Conservation (phyloP, 2,888 invertebrate species). For the Himalopsyche japonica region DNA sequence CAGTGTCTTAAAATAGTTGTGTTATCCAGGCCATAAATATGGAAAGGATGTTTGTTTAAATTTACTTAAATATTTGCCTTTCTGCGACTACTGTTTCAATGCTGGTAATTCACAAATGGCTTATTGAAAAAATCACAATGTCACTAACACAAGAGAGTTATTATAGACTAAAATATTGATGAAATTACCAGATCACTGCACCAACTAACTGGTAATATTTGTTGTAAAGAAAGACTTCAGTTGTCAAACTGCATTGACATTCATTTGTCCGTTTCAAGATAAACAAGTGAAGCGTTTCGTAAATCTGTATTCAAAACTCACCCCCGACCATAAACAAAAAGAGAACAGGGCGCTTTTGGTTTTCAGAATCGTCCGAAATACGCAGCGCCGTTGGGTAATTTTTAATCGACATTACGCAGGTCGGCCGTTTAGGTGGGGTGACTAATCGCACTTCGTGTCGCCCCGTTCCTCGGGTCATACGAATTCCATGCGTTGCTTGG, state of each 20-base stretch:
- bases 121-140: no score
- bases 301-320: not conserved
- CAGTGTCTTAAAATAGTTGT: no score
- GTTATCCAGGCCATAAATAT: no score
- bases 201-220: no score
- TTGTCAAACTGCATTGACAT: not conserved
- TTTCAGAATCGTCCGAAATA: not conserved
- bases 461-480: conserved; percentile 64
- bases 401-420: not conserved
- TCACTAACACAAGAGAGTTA: no score
- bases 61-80: no score
- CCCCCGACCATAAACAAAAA: not conserved
- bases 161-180: no score
- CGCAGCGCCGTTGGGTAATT: not conserved
- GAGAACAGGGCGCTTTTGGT: not conserved
- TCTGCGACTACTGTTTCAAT: no score
- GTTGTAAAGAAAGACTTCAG: not conserved
- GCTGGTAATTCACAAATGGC: no score
- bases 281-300: not conserved
- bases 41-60: no score
- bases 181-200: no score
- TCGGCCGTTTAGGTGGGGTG: not conserved
- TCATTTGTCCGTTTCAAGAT: not conserved
- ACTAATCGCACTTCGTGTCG: conserved; percentile 35
- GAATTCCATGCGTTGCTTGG: conserved; percentile 65